phyloP scores from a whole-genome alignment of 2,113 vertebrate genomes.

The Myanophis thanlyinensis region DNA sequence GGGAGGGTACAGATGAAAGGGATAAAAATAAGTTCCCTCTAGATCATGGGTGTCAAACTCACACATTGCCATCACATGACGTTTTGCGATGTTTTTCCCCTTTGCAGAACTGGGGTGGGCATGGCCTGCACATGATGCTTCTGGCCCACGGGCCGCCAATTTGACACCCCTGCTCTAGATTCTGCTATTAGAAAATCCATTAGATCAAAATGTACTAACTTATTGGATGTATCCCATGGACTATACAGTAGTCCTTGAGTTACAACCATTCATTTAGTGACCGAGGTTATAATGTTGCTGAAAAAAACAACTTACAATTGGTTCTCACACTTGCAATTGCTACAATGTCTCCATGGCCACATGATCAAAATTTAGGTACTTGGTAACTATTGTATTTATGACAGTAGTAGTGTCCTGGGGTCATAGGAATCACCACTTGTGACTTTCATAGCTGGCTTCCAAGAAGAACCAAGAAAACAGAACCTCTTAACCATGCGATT shows the following conservation, averaged over 20 bases:
- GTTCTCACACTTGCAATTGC: background rate
- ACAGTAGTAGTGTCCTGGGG: background rate
- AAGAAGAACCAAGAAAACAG: background rate
- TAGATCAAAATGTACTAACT: background rate
- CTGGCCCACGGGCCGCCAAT: too few species aligned
- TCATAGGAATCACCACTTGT: background rate
- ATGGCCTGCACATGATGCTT: too few species aligned
- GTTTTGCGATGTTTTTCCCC: too few species aligned
- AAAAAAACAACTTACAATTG: background rate
- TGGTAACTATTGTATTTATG: background rate
- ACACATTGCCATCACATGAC: too few species aligned
- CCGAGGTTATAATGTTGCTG: background rate
- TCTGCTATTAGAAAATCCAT: background rate
- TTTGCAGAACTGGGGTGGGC: too few species aligned
- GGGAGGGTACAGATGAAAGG: background rate
- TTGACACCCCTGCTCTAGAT: too few species aligned
- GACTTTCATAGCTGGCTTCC: background rate
- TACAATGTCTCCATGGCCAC: too few species aligned
- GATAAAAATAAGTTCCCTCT: background rate
- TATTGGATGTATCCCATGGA: background rate
- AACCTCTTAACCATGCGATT: background rate
- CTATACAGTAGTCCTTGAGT: background rate
- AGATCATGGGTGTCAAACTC: too few species aligned
- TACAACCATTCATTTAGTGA: background rate
- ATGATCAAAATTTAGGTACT: background rate